phyloP scores from a whole-genome alignment of 2,113 vertebrate genomes.

The Thalassoma bifasciatum region DNA sequence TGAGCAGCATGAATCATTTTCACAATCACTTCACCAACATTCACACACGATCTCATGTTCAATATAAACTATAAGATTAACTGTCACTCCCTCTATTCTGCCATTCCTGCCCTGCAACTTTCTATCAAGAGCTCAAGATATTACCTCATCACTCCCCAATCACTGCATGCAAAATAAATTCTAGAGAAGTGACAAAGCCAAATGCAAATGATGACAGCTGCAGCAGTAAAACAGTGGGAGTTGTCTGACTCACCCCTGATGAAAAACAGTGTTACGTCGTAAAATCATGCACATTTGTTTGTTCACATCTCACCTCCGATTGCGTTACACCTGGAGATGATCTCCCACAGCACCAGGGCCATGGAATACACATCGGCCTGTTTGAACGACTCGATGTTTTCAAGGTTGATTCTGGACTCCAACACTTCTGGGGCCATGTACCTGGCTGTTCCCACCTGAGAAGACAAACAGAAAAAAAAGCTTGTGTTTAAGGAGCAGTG shows the following conservation, averaged over 20 bases:
- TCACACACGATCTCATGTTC: too few species aligned
- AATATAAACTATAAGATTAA: too few species aligned
- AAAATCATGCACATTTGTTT: not conserved
- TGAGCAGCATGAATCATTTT: too few species aligned
- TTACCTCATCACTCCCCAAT: too few species aligned
- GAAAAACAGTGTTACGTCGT: not conserved
- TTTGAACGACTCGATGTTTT: conserved; percentile 98
- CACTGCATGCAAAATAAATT: too few species aligned
- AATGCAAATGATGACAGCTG: too few species aligned
- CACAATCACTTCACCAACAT: too few species aligned
- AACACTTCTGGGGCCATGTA: conserved; percentile 99
- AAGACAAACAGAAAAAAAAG: not conserved
- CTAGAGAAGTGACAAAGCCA: too few species aligned
- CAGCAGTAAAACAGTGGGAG: too few species aligned
- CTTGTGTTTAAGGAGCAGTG: not conserved
- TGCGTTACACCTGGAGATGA: conserved; percentile 93
- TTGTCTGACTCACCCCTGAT: not conserved
- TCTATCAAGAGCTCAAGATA: too few species aligned
- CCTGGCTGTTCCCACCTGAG: conserved; percentile 95
- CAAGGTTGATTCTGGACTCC: conserved; percentile 97
- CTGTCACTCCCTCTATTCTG: too few species aligned
- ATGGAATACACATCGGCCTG: conserved; percentile 98
- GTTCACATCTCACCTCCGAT: conserved; percentile 87
- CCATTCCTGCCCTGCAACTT: too few species aligned
- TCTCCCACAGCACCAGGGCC: conserved; percentile 98